Base-by-base conservation (phyloP, 2,888 invertebrate genomes). In the Noctuana brunneofusca region DNA sequence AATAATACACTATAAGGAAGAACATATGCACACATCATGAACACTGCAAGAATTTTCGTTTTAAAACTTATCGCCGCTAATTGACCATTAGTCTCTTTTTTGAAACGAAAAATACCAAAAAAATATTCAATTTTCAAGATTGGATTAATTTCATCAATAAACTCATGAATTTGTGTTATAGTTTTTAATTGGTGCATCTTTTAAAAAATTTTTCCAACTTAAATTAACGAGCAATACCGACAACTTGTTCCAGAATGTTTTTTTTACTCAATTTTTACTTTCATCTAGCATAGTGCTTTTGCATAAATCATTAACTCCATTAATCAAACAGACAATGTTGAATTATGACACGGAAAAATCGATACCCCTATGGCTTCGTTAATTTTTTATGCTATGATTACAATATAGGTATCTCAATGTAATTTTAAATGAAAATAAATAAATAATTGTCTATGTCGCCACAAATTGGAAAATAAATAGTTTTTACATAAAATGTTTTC, bases 71-170 rank as follows among this genome's bases (percentile, higher is more conserved):
- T 49, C 20, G 48, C 2, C 14, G 11, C 38, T n/a, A 62, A 55
- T 9, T 55, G 24, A 3, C 54, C 54, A 20, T 49, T 27, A 3
- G 27, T 24, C 6, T 35, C 11, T 38, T 49, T 35, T 48, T 22
- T 11, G 22, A 55, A 62, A 14, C 60, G 35, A 16, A 48, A 62
- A 20, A 62, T 38, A 5, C 60, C 54, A 55, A 62, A 62, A 27
- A 24, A 27, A 27, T 49, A 12, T 55, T 62, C 54, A 20, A 62
- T 35, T 48, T 55, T 48, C 6, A 62, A 35, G 8, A 60, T 24
- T 3, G 54, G 54, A 11, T 24, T 60, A 12, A 60, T 54, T 35
- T 14, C 46, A 9, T 46, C 48, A 5, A 54, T 48, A 3, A 60
- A 35, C 35, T 54, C 48, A 4, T n/a, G 9, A 24, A 35, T 48